These are phyloP conservation scores for Pangasius macronema DNA, from an alignment of 2,797 vertebrate genomes.

Conservation along the genomic window DNA sequence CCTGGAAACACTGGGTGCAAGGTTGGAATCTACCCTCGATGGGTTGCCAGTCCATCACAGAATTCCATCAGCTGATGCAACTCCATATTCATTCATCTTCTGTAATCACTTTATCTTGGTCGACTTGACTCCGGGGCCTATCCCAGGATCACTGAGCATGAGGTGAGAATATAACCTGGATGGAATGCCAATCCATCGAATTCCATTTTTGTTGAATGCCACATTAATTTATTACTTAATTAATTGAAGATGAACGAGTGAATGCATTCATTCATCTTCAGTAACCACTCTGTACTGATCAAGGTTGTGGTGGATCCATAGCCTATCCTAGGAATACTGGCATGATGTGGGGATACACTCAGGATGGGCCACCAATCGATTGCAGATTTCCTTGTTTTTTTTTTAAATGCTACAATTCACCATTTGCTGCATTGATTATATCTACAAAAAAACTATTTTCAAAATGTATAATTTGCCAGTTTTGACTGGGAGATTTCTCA, in stretches of 20 bases:
- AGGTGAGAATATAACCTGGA: neutral
- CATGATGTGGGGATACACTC: neutral
- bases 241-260: neutral
- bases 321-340: neutral
- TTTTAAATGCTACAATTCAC: neutral
- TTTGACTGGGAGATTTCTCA: neutral
- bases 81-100: neutral
- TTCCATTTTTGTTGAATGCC: neutral
- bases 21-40: neutral
- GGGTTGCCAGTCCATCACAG: neutral
- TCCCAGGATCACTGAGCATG: neutral
- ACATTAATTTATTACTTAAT: neutral
- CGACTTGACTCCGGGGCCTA: too few relatives aligned
- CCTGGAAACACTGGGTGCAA: neutral
- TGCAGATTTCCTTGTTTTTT: too few relatives aligned
- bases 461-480: neutral
- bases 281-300: neutral
- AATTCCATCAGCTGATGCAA: neutral
- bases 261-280: neutral
- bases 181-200: neutral
- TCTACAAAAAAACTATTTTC: neutral
- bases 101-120: neutral
- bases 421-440: neutral
- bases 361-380: neutral
- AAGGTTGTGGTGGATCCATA: neutral